Base-by-base conservation (phyloP, 2,113 vertebrate species). In the Corvus moneduloides region DNA sequence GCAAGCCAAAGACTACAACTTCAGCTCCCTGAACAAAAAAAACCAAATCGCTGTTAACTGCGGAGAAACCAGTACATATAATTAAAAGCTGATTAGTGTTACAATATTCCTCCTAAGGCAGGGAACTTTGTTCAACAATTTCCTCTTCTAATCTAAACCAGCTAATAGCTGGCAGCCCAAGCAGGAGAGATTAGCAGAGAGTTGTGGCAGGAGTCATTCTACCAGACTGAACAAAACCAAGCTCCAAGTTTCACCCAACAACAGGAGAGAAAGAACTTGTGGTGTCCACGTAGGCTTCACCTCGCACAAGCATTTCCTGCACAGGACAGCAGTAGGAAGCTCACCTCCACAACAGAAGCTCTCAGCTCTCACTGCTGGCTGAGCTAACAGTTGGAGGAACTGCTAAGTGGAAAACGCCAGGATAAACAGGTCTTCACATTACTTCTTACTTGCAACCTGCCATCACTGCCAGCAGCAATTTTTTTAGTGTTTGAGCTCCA, bases 271-370 rank as follows among this genome's bases (percentile, higher is more conserved):
- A 77, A 32, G 44, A 16, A 81, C 20, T 33, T 69, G 39, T 14
- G 54, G 15, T 0, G 0, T 33, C 16, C 52, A 39, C 0, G 0
- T 1, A 71, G 19, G 26, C 37, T 56, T n/a, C 7, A 23, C 49
- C 72, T 88, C 0, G 0, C 68, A 76, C 14, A n/a, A 85, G 37
- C 81, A 72, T 11, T n/a, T 93, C 78, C 82, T 51, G 41, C 32
- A 19, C 32, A 37, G 55, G 33, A 71, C 39, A 87, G 51, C 39
- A 78, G 28, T 9, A 58, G 48, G 21, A 44, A 89, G 32, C 39
- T 77, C 62, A 73, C 41, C 76, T 90, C 39, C 27, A 37, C 2
- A 3, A 69, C 37, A 1, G 7, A 52, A 82, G 54, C 46, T 83
- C 69, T 81, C 24, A 2, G 61, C 43, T 74, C 52, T 62, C 3